phyloP scores from a whole-genome alignment of 2,888 invertebrate species.

The Dicyrtoma fusca region DNA sequence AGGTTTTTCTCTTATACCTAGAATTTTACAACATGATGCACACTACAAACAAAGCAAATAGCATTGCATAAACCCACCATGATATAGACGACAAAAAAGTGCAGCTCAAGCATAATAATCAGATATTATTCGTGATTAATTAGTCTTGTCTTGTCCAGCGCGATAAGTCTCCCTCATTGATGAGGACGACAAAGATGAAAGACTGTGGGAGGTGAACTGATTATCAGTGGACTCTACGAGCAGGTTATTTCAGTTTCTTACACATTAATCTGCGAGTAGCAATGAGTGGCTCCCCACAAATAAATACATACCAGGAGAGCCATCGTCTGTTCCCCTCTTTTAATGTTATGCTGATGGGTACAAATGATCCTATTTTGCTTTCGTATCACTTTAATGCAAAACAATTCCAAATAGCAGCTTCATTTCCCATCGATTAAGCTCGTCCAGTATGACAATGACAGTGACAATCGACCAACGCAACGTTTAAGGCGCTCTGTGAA shows the following conservation, averaged over 20 bases:
- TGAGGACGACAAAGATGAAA: slow-evolving; percentile 1
- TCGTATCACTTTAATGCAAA: slow-evolving; percentile 17
- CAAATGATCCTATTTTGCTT: slow-evolving; percentile 35
- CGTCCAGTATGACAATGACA: too few relatives aligned
- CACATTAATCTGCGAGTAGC: background rate
- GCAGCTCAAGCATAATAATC: background rate
- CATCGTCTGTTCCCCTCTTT: background rate
- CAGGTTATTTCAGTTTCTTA: too few relatives aligned
- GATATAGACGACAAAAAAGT: too few relatives aligned
- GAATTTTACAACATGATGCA: too few relatives aligned
- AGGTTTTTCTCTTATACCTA: background rate
- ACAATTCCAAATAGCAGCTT: background rate
- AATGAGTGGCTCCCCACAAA: too few relatives aligned
- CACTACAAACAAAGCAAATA: too few relatives aligned
- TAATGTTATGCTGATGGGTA: slow-evolving; percentile 26
- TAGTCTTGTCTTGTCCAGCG: slow-evolving; percentile 27
- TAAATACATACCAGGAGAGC: background rate
- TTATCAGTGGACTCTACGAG: background rate
- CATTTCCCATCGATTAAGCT: background rate
- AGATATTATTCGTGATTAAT: slow-evolving; percentile 15
- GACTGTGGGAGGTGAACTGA: slow-evolving; percentile 16
- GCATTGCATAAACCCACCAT: too few relatives aligned
- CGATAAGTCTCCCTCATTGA: slow-evolving; percentile 2
- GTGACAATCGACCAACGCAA: too few relatives aligned
- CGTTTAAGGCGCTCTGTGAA: too few relatives aligned